phyloP scores from a whole-genome alignment of 2,113 vertebrate species.

The Burhinus bistriatus region DNA sequence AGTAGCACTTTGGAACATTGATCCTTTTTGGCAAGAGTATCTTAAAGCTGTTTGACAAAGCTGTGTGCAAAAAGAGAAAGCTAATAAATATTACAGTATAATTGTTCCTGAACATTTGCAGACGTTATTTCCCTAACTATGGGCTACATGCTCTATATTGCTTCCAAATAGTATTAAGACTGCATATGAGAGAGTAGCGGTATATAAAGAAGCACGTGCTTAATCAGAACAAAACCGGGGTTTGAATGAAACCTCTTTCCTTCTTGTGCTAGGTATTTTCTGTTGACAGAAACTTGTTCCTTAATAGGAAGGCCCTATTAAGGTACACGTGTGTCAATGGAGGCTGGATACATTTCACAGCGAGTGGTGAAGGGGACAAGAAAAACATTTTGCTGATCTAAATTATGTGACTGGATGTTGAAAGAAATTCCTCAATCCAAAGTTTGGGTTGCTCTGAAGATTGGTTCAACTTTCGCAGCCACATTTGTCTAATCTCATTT shows the following conservation, averaged over 20 bases:
- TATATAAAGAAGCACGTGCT: not conserved
- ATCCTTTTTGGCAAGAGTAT: slow-evolving; percentile 55
- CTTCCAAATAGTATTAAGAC: not conserved
- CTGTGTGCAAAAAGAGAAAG: not conserved
- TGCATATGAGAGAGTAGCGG: not conserved
- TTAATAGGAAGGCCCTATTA: not conserved
- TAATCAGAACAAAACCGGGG: not conserved
- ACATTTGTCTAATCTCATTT: not conserved
- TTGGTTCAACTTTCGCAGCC: not conserved
- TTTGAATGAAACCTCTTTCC: not conserved
- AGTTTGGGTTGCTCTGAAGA: not conserved
- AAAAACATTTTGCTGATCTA: not conserved
- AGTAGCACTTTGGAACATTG: slow-evolving; percentile 39
- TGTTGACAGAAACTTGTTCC: not conserved
- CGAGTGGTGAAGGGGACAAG: not conserved
- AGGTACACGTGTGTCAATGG: fast-evolving
- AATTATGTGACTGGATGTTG: not conserved
- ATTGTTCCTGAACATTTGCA: not conserved
- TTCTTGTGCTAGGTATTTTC: not conserved
- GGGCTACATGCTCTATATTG: not conserved
- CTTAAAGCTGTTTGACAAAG: slow-evolving; percentile 56
- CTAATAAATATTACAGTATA: slow-evolving; percentile 5
- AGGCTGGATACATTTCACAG: not conserved
- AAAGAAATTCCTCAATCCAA: not conserved
- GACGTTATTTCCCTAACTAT: not conserved